Evolutionary conservation across 2,888 invertebrate species (phyloP).

Genomic region (Thera obeliscata): DNA sequence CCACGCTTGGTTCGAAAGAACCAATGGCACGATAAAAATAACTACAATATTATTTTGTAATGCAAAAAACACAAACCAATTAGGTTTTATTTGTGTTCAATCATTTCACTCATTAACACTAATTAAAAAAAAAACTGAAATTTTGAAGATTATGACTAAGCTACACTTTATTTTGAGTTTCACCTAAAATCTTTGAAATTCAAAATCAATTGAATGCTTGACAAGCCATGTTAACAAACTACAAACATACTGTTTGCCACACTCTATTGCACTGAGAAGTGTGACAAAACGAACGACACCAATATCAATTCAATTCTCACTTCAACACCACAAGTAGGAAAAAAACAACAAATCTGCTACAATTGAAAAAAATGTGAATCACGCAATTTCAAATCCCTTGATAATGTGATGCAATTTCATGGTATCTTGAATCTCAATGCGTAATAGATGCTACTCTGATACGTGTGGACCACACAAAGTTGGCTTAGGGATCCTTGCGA

Average conservation of each 20-base stretch:
- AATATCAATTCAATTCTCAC: conserved; percentile 37
- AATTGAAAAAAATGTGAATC: conserved; percentile 41
- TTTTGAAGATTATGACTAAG: no score
- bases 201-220: conserved; percentile 2
- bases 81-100: no score
- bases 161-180: no score
- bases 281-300: conserved; percentile 28
- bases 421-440: conserved; percentile 65
- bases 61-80: no score
- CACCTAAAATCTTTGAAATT: no score
- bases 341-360: conserved; percentile 6
- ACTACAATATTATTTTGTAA: no score
- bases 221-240: background rate
- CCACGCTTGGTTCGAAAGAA: no score
- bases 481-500: conserved; percentile 26
- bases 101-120: no score
- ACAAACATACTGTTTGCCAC: conserved; percentile 22
- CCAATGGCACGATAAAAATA: no score
- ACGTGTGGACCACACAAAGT: conserved; percentile 74
- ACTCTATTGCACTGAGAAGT: conserved; percentile 36
- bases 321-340: conserved; percentile 53
- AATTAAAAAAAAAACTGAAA: no score
- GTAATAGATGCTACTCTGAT: conserved; percentile 65
- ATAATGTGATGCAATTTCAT: conserved; percentile 79
- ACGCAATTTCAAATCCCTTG: conserved; percentile 43